phyloP scores from a whole-genome alignment of 2,888 invertebrate species.

The Pantelozetes paolii region DNA sequence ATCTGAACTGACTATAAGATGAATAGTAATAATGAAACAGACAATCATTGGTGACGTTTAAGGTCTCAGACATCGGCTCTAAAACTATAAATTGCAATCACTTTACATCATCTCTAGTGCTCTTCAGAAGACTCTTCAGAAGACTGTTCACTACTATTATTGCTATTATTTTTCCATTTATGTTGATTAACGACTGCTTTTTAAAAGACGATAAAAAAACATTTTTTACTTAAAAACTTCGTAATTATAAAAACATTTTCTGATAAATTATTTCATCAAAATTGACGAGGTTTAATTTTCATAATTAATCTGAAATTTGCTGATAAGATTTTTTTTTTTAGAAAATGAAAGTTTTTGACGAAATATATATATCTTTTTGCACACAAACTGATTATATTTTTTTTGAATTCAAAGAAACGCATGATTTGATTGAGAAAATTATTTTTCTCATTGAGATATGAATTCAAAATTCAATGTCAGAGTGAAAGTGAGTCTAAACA shows the following conservation, averaged over 20 bases:
- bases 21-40: constrained; percentile 20
- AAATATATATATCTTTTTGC: too few species aligned
- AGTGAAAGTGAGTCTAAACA: too few species aligned
- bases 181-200: constrained; percentile 12
- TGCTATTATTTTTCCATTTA: constrained; percentile 10
- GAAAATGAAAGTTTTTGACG: too few species aligned
- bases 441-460: too few species aligned
- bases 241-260: neutral
- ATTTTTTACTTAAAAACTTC: neutral
- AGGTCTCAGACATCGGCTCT: neutral
- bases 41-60: constrained; percentile 21
- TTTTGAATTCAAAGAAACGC: too few species aligned
- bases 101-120: neutral
- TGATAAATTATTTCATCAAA: neutral
- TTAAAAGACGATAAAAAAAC: constrained; percentile 8
- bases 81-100: constrained; percentile 11
- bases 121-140: too few species aligned
- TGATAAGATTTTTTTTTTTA: too few species aligned
- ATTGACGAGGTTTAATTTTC: constrained; percentile 4
- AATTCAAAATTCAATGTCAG: too few species aligned
- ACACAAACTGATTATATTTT: too few species aligned
- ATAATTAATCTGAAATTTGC: neutral
- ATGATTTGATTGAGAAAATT: too few species aligned
- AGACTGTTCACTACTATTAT: constrained; percentile 10
- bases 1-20: constrained; percentile 17